phyloP scores from a whole-genome alignment of 2,797 vertebrate species.

The Tokudaia tokunoshimensis region DNA sequence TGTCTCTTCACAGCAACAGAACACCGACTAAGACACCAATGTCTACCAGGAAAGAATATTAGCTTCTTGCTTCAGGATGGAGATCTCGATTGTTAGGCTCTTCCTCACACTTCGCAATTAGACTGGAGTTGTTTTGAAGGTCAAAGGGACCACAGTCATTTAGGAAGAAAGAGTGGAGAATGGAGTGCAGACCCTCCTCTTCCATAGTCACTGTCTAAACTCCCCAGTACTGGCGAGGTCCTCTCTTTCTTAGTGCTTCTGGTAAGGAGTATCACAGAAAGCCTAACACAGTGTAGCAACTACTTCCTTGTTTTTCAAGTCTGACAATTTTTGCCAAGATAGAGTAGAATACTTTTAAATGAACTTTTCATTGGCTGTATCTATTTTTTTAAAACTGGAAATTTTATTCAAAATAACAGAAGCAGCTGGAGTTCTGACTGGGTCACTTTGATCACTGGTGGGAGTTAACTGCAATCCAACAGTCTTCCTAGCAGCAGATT shows the following conservation, averaged over 20 bases:
- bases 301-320: background rate
- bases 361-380: background rate
- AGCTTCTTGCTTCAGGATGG: background rate
- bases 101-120: background rate
- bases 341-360: slow-evolving; percentile 1
- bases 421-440: slow-evolving; percentile 58
- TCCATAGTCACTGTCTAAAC: background rate
- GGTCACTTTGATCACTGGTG: slow-evolving; percentile 63
- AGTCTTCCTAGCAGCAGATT: slow-evolving; percentile 20
- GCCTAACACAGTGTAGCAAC: background rate
- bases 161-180: background rate
- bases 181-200: background rate
- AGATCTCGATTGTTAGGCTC: background rate
- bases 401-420: slow-evolving; percentile 66
- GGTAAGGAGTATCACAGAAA: background rate
- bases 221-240: background rate
- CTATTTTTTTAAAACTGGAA: slow-evolving; percentile 27
- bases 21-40: background rate
- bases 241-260: background rate
- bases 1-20: background rate
- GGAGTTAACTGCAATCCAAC: slow-evolving; percentile 25
- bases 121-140: background rate
- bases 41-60: background rate
- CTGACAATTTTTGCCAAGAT: background rate
- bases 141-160: background rate